Percentiles rank a stretch among this genome's conserved stretches.
phyloP scores from a whole-genome alignment of 2,888 invertebrate species.

The Synergus itoensis region DNA sequence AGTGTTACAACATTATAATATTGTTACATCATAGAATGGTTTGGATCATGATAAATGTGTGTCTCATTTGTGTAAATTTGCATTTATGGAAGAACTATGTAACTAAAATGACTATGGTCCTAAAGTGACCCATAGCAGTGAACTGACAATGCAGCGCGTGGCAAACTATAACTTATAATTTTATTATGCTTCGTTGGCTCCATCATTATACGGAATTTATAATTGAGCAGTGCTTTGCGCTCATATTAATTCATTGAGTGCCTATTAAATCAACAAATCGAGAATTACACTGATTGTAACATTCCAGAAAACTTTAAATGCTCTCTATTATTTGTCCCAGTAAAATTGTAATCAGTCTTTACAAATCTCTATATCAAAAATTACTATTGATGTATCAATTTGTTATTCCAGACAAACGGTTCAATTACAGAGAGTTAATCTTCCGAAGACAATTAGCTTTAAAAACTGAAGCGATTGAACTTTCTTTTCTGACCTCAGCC shows the following conservation, averaged over 20 bases:
- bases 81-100: background rate
- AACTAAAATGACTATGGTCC: background rate
- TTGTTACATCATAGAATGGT: background rate
- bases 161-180: background rate
- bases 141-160: background rate
- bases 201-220: conserved; percentile 1
- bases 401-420: background rate
- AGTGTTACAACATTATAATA: background rate
- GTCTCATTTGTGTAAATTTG: background rate
- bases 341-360: background rate
- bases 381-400: background rate
- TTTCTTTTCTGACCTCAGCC: background rate
- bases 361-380: too few relatives aligned
- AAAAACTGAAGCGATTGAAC: background rate
- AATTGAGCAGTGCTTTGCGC: background rate
- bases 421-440: background rate
- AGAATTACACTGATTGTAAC: background rate
- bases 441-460: background rate
- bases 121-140: background rate
- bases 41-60: background rate
- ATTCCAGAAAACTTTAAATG: background rate
- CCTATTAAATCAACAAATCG: background rate
- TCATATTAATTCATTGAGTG: conserved; percentile 11
- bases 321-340: background rate
- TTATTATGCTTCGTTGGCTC: background rate